Evolutionary conservation across 2,113 vertebrate species (phyloP).

Genomic region (Nycticorax nycticorax): DNA sequence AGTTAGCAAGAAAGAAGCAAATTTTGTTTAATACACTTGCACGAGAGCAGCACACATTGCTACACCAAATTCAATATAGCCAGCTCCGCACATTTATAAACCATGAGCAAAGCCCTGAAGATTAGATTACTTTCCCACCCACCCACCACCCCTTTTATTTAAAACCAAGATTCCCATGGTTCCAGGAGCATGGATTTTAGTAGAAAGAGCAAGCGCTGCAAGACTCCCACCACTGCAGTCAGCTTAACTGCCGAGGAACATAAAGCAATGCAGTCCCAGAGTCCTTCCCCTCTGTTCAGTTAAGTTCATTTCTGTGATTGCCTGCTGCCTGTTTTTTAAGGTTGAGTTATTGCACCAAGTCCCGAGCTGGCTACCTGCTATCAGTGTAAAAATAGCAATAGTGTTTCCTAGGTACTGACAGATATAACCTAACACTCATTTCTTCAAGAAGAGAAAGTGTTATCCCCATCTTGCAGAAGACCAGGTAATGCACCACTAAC

Average conservation of each 20-base stretch:
- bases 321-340: background rate
- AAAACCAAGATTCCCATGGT: background rate
- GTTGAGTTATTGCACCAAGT: background rate
- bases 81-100: constrained; percentile 15
- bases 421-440: background rate
- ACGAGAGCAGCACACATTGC: background rate
- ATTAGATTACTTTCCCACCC: background rate
- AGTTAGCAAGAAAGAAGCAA: constrained; percentile 1
- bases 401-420: background rate
- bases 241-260: background rate
- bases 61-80: background rate
- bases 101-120: background rate
- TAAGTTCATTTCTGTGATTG: background rate
- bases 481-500: background rate
- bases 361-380: background rate
- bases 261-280: background rate
- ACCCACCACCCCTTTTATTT: background rate
- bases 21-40: background rate
- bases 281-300: background rate
- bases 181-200: background rate
- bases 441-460: background rate
- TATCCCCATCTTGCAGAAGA: background rate
- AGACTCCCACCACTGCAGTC: background rate
- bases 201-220: background rate
- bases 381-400: background rate